phyloP scores from a whole-genome alignment of 1,140 invertebrate genomes.

The Muscidifurax raptorellus region DNA sequence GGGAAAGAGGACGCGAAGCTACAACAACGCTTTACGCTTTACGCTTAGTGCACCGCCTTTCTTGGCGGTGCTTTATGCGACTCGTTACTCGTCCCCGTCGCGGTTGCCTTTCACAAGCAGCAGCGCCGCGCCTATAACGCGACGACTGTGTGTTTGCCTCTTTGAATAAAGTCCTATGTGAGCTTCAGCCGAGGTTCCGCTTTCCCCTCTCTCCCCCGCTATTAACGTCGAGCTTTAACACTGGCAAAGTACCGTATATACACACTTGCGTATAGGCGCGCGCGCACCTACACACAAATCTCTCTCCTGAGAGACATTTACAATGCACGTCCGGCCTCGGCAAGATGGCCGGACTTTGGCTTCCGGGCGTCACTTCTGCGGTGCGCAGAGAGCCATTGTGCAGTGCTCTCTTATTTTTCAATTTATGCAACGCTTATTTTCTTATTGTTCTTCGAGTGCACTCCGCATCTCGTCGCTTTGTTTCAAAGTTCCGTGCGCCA shows the following conservation, averaged over 20 bases:
- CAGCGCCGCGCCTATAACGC: constrained; percentile 21
- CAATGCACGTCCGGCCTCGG: constrained; percentile 56
- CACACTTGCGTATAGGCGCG: neutral
- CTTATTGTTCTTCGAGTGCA: neutral
- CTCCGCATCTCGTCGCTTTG: neutral
- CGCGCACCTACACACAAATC: constrained; percentile 51
- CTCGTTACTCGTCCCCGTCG: constrained; percentile 45
- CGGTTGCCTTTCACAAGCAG: constrained; percentile 35
- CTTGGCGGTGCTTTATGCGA: constrained; percentile 38
- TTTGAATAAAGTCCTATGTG: constrained; percentile 41
- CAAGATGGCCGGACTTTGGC: constrained; percentile 58
- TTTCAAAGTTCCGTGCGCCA: neutral
- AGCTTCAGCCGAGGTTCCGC: constrained; percentile 18
- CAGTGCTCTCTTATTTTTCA: neutral
- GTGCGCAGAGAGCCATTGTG: constrained; percentile 40
- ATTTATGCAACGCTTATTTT: constrained; percentile 12
- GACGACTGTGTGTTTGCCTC: constrained; percentile 38
- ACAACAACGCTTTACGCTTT: constrained; percentile 54
- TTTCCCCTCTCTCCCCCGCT: neutral
- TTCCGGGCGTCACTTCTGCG: constrained; percentile 47
- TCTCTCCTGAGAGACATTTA: constrained; percentile 57
- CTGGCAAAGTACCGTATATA: neutral
- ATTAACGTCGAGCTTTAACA: constrained; percentile 33
- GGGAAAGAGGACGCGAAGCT: constrained; percentile 39
- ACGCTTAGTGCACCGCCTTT: constrained; percentile 28